Conservation (phyloP, 2,113 vertebrate species). For the Xiphias gladius region DNA sequence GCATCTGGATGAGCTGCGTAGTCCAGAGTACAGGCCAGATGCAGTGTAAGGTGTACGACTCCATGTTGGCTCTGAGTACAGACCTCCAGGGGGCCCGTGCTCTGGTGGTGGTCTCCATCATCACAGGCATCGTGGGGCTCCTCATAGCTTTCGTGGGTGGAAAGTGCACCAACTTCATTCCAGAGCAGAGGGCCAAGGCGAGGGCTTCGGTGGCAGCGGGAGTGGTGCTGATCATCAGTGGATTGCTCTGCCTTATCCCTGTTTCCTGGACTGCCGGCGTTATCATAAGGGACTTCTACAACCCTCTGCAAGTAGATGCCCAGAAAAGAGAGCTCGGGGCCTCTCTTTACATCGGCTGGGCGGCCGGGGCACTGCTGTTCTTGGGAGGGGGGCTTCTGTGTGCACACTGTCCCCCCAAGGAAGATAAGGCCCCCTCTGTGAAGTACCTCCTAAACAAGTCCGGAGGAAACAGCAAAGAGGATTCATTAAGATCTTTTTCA, state of each 20-base stretch:
- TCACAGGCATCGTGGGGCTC: conserved; percentile 79
- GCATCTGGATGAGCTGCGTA: conserved; percentile 83
- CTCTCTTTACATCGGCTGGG: conserved; percentile 92
- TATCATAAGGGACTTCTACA: conserved; percentile 91
- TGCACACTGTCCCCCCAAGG: conserved; percentile 86
- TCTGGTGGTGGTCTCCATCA: conserved; percentile 86
- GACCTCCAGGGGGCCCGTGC: conserved; percentile 81
- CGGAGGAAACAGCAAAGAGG: conserved; percentile 19
- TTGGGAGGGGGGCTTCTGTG: conserved; percentile 89
- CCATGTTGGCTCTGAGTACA: conserved; percentile 71
- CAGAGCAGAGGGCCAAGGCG: conserved; percentile 85
- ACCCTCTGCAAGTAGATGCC: conserved; percentile 47
- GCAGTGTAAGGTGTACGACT: conserved; percentile 84
- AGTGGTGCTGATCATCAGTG: conserved; percentile 84
- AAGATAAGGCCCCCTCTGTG: conserved; percentile 63
- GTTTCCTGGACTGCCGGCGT: conserved; percentile 90
- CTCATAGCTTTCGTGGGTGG: conserved; percentile 71
- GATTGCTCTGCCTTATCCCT: conserved; percentile 87
- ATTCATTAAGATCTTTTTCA: conserved; percentile 30
- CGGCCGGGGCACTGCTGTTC: conserved; percentile 82
- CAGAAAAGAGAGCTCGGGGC: conserved; percentile 86
- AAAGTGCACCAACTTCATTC: conserved; percentile 93
- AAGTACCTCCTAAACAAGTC: conserved; percentile 67
- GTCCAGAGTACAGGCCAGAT: conserved; percentile 83
- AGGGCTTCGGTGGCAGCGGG: conserved; percentile 86